Percentiles rank a stretch among this genome's conserved stretches.
Evolutionary conservation across 2,888 invertebrate genomes (phyloP).

Genomic region (Amitus sp.): DNA sequence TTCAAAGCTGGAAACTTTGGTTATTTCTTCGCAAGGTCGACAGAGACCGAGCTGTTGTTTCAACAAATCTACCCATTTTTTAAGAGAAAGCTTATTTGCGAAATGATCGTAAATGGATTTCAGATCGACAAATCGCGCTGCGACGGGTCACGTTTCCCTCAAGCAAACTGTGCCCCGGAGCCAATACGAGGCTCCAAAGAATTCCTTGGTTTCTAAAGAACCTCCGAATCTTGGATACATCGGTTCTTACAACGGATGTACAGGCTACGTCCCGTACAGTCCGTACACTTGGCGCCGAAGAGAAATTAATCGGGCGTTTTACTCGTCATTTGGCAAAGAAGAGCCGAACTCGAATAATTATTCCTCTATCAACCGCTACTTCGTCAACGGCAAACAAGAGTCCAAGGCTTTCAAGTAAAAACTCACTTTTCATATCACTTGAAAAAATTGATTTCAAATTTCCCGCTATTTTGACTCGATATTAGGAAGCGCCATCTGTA

Average conservation of each 20-base stretch:
- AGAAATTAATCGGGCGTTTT: conserved; percentile 56
- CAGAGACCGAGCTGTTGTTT: too few relatives aligned
- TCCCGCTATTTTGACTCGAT: too few relatives aligned
- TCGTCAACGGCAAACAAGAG: conserved; percentile 43
- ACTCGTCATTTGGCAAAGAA: conserved; percentile 45
- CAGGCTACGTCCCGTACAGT: conserved; percentile 59
- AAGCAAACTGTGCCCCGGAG: conserved; percentile 56
- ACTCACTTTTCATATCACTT: too few relatives aligned
- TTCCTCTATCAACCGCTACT: too few relatives aligned
- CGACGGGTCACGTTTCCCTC: conserved; percentile 58
- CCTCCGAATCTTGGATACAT: conserved; percentile 48
- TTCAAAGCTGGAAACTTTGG: too few relatives aligned
- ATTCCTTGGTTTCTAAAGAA: conserved; percentile 47
- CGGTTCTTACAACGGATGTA: conserved; percentile 50
- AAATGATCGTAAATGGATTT: conserved; percentile 46
- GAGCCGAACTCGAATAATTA: conserved; percentile 46
- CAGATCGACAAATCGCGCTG: conserved; percentile 47
- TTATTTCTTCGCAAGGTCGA: too few relatives aligned
- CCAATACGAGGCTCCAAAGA: conserved; percentile 53
- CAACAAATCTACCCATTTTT: too few relatives aligned
- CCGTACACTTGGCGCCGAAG: conserved; percentile 59
- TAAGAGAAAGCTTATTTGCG: too few relatives aligned
- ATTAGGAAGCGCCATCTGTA: too few relatives aligned
- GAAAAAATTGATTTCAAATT: too few relatives aligned
- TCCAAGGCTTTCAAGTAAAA: too few relatives aligned